phyloP scores from a whole-genome alignment of 1,140 invertebrate species.

The Pantala flavescens region DNA sequence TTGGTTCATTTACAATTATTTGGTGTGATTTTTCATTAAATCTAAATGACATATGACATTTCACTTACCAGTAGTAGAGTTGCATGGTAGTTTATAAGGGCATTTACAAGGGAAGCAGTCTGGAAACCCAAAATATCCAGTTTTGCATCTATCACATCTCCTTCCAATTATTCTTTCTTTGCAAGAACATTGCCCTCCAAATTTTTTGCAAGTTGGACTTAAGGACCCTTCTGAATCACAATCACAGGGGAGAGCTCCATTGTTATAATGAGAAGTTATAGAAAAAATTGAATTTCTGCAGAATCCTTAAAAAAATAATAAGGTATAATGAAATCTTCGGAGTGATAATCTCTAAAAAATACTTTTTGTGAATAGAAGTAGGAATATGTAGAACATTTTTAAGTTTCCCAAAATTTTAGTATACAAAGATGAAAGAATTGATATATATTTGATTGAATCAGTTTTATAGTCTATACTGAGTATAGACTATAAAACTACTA shows the following conservation, averaged over 20 bases:
- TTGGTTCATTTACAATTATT: neutral
- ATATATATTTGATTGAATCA: too few species aligned
- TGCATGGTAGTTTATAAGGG: slow-evolving; percentile 69
- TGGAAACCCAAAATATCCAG: slow-evolving; percentile 92
- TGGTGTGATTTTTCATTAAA: neutral
- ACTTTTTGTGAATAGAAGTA: too few species aligned
- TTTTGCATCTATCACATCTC: slow-evolving; percentile 77
- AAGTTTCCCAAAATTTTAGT: too few species aligned
- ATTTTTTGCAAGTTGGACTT: slow-evolving; percentile 77
- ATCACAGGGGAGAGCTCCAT: slow-evolving; percentile 75
- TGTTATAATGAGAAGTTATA: slow-evolving; percentile 88
- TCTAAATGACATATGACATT: too few species aligned
- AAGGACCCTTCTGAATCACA: slow-evolving; percentile 83
- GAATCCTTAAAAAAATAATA: slow-evolving; percentile 47
- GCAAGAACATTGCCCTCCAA: slow-evolving; percentile 94
- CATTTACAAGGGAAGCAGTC: slow-evolving; percentile 82
- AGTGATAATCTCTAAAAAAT: too few species aligned
- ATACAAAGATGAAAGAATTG: too few species aligned
- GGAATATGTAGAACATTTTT: too few species aligned
- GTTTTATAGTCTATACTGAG: too few species aligned
- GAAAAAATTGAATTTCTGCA: slow-evolving; percentile 88
- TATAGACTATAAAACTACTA: too few species aligned
- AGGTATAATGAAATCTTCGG: neutral
- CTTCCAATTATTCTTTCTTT: slow-evolving; percentile 88
- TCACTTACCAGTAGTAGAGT: slow-evolving; percentile 48